Conservation (phyloP, 2,113 vertebrate species). For the Amphilophus citrinellus region DNA sequence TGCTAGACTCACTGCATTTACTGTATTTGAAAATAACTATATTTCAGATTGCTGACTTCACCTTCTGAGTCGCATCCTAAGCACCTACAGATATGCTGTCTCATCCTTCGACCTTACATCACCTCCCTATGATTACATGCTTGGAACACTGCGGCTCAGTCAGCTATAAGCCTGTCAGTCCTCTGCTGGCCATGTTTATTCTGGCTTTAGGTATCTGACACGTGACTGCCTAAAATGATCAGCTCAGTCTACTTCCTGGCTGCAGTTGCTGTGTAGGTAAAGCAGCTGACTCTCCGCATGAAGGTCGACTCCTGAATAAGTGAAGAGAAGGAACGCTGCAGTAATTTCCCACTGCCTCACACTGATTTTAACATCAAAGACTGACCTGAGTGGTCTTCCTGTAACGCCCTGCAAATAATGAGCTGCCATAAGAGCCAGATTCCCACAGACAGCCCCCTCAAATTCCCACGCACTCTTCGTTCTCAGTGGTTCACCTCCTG, state of each 20-base stretch:
- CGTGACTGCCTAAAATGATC: neutral
- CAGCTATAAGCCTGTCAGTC: conserved; percentile 33
- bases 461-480: conserved; percentile 41
- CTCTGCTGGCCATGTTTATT: conserved; percentile 15
- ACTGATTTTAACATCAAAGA: neutral
- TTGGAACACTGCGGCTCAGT: conserved; percentile 23
- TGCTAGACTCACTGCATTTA: neutral
- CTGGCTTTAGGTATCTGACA: conserved; percentile 14
- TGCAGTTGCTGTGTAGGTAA: neutral
- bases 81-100: conserved; percentile 30
- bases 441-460: conserved; percentile 14
- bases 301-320: neutral
- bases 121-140: conserved; percentile 27
- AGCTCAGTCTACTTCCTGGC: neutral
- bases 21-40: neutral
- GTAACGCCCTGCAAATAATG: neutral
- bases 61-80: neutral
- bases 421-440: neutral
- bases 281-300: neutral
- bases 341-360: neutral
- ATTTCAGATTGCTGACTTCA: neutral
- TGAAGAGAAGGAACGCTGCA: neutral
- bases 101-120: conserved; percentile 37
- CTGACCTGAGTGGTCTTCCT: neutral
- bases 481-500: conserved; percentile 19